Evolutionary conservation across 1,140 invertebrate genomes (phyloP), one percentile per base, ranked within the genome.

Genomic region (Macrocentrus cingulum): DNA sequence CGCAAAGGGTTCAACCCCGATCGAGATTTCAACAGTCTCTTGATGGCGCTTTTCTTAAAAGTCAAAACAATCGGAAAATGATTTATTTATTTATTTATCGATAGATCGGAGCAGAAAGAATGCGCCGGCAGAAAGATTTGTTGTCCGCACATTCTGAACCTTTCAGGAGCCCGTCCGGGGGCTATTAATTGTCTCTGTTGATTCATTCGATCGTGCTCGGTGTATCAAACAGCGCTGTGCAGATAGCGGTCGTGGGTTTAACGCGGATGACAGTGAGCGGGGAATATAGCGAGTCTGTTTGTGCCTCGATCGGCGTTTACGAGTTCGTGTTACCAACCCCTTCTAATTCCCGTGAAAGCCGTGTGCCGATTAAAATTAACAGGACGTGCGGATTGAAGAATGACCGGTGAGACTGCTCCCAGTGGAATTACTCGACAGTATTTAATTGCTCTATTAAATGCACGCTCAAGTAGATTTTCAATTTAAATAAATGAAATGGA

Each of bases 111-210:
- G n/a, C n/a, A 32, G n/a, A 23, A 53, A 56, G 34, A 63, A 52
- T 44, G 18, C 55, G 29, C 54, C 56, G 57, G 9, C 25, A 11
- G 45, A 70, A 65, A 68, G 66, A 70, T 68, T 71, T 67, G 66
- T 67, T 66, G 66, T 67, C 62, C 59, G 64, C 63, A 69, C 65
- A 67, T 67, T 67, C 64, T 65, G 63, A 60, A 52, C 63, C 63
- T 69, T 69, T 67, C 63, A 66, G 55, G 56, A 62, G 56, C 60
- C 61, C 61, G 63, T 64, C 58, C 20, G 49, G 19, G 55, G 62
- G 69, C 74, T 77, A 77, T 75, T 76, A 76, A 77, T 75, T 77
- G 75, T 76, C 72, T 77, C 71, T 77, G 74, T 77, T 75, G 75
- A 76, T 77, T 76, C 75, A 75, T 76, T 75, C 72, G 75, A 74